These are phyloP conservation scores for Pristiophorus japonicus DNA, from an alignment of 2,113 vertebrate genomes.

Conservation along the genomic window DNA sequence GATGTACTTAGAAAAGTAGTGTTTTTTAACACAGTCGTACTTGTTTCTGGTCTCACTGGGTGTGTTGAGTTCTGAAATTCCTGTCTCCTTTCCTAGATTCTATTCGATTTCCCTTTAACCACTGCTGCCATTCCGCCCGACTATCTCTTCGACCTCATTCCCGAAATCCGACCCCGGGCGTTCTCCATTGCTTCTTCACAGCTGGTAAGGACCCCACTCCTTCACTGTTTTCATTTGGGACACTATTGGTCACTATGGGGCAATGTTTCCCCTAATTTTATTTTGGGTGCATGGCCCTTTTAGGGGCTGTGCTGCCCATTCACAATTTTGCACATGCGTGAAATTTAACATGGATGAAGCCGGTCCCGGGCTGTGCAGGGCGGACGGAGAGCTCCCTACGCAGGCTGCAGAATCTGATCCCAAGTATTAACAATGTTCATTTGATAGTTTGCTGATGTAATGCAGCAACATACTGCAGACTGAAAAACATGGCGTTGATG, in stretches of 20 bases:
- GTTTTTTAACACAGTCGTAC: not conserved
- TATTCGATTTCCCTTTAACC: slow-evolving; percentile 80
- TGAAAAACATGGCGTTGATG: not conserved
- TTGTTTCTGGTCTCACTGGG: not conserved
- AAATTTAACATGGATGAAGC: too few species aligned
- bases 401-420: not conserved
- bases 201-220: slow-evolving; percentile 57
- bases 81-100: slow-evolving; percentile 56
- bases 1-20: not conserved
- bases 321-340: too few species aligned
- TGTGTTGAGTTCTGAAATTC: not conserved
- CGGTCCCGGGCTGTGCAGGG: too few species aligned
- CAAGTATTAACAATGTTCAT: not conserved
- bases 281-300: too few species aligned
- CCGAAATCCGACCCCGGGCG: slow-evolving; percentile 76
- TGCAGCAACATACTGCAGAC: not conserved
- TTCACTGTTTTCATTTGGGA: not conserved
- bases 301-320: too few species aligned
- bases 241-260: not conserved
- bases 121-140: slow-evolving; percentile 61
- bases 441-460: not conserved
- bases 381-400: not conserved
- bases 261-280: not conserved
- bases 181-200: slow-evolving; percentile 89
- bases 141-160: slow-evolving; percentile 82